Percentiles rank a stretch among this genome's conserved stretches.
Evolutionary conservation across 2,888 invertebrate species (phyloP).

Genomic region (Lasioglossum marginatum): DNA sequence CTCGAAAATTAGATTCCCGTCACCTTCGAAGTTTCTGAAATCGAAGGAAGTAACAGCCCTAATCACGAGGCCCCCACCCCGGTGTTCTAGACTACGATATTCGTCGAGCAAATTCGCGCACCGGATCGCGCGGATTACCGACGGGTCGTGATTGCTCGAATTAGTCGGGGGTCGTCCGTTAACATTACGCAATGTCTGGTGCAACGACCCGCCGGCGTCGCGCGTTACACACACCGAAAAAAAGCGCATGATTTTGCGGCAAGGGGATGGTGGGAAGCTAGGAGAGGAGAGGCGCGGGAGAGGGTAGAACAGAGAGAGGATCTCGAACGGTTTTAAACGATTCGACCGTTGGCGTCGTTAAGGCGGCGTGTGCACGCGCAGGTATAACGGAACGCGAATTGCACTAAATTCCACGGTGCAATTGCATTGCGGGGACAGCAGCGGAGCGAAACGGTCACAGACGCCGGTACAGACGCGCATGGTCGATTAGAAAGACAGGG

Average conservation of each 20-base stretch:
- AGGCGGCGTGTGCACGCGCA: constrained; percentile 27
- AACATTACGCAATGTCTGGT: constrained; percentile 62
- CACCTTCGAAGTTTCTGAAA: too few species aligned
- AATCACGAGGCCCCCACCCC: not conserved
- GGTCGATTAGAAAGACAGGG: constrained; percentile 61
- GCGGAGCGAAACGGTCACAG: constrained; percentile 68
- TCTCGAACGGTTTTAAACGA: constrained; percentile 35
- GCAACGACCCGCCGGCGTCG: constrained; percentile 62
- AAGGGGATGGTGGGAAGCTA: fast-evolving
- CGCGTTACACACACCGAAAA: constrained; percentile 12
- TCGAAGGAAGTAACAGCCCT: too few species aligned
- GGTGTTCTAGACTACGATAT: constrained; percentile 21
- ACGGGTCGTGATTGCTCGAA: constrained; percentile 53
- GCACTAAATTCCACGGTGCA: constrained; percentile 72
- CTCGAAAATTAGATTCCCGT: too few species aligned
- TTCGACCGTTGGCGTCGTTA: constrained; percentile 23
- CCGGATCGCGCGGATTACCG: constrained; percentile 58
- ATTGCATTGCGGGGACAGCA: constrained; percentile 68
- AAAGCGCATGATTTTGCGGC: constrained; percentile 37
- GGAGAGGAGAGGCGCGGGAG: not conserved
- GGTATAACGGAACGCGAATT: constrained; percentile 69
- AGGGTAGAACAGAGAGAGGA: not conserved
- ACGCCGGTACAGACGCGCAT: constrained; percentile 58
- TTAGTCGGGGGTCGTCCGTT: constrained; percentile 47
- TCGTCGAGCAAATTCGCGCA: constrained; percentile 21